Conservation (phyloP, 2,113 vertebrate genomes). For the Antechinus flavipes region DNA sequence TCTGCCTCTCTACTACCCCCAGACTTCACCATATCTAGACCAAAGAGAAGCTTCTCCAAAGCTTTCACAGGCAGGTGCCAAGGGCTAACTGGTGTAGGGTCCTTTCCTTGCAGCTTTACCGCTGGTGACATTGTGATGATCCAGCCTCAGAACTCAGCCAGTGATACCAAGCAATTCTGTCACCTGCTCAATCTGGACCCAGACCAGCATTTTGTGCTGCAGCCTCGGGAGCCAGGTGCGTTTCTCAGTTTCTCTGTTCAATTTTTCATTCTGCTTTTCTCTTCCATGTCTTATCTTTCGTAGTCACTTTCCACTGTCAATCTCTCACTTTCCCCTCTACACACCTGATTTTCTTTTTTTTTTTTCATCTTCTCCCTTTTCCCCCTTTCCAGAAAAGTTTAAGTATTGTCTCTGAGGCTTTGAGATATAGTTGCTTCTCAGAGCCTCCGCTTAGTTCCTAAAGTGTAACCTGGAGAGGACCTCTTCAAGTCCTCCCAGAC, state of each 20-base stretch:
- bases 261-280: not conserved
- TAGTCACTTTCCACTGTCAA: not conserved
- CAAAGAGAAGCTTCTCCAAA: rapidly evolving
- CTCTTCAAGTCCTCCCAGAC: not conserved
- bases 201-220: constrained; percentile 84
- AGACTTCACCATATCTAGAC: not conserved
- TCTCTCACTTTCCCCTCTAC: not conserved
- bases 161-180: constrained; percentile 90
- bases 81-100: not conserved
- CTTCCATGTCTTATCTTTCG: not conserved
- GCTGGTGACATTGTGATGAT: constrained; percentile 93
- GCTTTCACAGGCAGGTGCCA: not conserved
- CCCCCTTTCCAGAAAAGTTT: not conserved
- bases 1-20: not conserved
- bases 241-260: not conserved
- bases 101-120: constrained; percentile 82
- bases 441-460: not conserved
- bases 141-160: constrained; percentile 85
- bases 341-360: not conserved
- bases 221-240: constrained; percentile 81
- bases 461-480: not conserved
- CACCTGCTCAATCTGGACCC: constrained; percentile 88
- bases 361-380: not conserved
- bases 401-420: not conserved
- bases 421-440: not conserved